Conservation (phyloP, 1,140 invertebrate species). For the Drosophila hydei region DNA sequence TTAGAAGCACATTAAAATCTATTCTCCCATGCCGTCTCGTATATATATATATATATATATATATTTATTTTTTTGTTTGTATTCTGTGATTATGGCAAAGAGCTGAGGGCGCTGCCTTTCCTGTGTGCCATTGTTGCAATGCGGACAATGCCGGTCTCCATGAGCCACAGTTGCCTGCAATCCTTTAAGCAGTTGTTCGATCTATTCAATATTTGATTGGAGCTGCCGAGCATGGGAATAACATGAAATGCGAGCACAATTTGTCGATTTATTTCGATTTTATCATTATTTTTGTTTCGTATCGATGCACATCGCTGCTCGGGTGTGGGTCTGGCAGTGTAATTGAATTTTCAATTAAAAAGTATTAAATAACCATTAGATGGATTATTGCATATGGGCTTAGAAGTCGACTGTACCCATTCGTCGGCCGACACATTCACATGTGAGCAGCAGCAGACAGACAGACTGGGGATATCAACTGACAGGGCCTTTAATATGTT, state of each 20-base stretch:
- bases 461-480: neutral
- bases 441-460: neutral
- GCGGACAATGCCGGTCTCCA: too few relatives aligned
- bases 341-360: conserved; percentile 39
- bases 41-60: too few relatives aligned
- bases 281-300: conserved; percentile 19
- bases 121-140: too few relatives aligned
- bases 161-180: neutral
- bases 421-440: neutral
- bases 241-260: conserved; percentile 2
- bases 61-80: too few relatives aligned
- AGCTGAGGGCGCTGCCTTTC: too few relatives aligned
- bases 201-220: conserved; percentile 20
- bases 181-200: neutral
- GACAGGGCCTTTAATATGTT: conserved; percentile 14
- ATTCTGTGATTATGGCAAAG: too few relatives aligned
- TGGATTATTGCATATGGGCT: conserved; percentile 14
- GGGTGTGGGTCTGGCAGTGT: too few relatives aligned
- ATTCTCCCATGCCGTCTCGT: too few relatives aligned
- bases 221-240: neutral
- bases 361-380: conserved; percentile 32
- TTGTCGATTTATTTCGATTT: conserved; percentile 11
- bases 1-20: too few relatives aligned
- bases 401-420: neutral
- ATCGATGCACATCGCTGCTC: too few relatives aligned